phyloP scores from a whole-genome alignment of 2,113 vertebrate genomes.

The Eptesicus fuscus region DNA sequence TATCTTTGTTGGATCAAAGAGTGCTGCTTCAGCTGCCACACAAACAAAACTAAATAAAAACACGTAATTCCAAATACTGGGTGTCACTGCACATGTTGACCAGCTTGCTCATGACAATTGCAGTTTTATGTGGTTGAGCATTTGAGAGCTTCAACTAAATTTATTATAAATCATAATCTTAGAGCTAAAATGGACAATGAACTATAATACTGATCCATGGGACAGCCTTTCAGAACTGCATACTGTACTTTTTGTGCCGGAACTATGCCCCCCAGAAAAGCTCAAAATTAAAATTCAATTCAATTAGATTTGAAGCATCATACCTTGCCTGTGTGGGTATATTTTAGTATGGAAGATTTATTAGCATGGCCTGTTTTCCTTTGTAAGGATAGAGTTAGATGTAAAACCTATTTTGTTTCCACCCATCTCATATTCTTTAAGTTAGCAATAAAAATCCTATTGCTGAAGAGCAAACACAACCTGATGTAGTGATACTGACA shows the following conservation, averaged over 20 bases:
- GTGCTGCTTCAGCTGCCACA: constrained; percentile 49
- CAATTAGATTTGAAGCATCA: constrained; percentile 38
- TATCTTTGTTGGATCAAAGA: constrained; percentile 69
- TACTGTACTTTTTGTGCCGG: background rate
- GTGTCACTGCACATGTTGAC: background rate
- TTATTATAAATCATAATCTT: constrained; percentile 29
- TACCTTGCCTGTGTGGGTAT: background rate
- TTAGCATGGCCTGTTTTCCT: background rate
- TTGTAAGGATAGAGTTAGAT: background rate
- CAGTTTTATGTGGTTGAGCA: background rate
- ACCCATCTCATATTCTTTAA: background rate
- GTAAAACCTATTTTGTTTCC: constrained; percentile 36
- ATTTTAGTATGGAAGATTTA: constrained; percentile 34
- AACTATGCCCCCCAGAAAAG: background rate
- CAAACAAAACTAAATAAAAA: constrained; percentile 71
- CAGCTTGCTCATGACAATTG: background rate
- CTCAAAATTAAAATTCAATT: constrained; percentile 33
- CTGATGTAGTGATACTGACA: background rate
- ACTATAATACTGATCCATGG: background rate
- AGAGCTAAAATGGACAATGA: constrained; percentile 4
- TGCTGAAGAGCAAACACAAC: constrained; percentile 7
- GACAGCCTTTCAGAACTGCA: background rate
- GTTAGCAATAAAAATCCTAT: constrained; percentile 45
- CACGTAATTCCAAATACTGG: background rate
- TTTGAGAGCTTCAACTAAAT: constrained; percentile 18